Conservation (phyloP, 2,113 vertebrate species). For the Symphodus melops region DNA sequence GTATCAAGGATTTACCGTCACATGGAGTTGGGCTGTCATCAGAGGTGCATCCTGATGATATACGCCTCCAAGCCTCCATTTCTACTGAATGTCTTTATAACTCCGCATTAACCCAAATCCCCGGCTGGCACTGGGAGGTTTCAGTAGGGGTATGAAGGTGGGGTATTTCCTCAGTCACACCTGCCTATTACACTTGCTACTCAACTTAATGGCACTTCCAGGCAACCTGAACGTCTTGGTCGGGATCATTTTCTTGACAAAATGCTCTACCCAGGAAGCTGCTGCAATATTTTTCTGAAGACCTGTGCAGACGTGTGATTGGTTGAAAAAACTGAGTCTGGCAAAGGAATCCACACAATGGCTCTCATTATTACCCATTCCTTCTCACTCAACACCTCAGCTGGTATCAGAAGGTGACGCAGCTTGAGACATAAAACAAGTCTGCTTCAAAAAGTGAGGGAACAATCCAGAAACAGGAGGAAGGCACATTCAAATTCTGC, state of each 20-base stretch:
- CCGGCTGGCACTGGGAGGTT: slow-evolving; percentile 55
- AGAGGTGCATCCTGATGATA: slow-evolving; percentile 66
- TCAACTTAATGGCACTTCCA: slow-evolving; percentile 70
- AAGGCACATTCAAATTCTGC: neutral
- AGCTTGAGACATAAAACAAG: slow-evolving; percentile 43
- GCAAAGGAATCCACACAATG: slow-evolving; percentile 35
- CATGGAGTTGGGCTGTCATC: slow-evolving; percentile 65
- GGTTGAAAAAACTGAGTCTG: slow-evolving; percentile 31
- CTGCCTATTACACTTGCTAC: slow-evolving; percentile 65
- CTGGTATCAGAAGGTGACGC: slow-evolving; percentile 25
- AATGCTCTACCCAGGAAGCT: slow-evolving; percentile 62
- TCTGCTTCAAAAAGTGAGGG: slow-evolving; percentile 23
- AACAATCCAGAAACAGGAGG: neutral
- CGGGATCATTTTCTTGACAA: slow-evolving; percentile 70
- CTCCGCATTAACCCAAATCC: slow-evolving; percentile 78
- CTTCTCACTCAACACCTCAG: slow-evolving; percentile 40
- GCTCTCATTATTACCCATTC: slow-evolving; percentile 59
- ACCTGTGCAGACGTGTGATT: slow-evolving; percentile 45
- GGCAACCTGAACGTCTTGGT: slow-evolving; percentile 48
- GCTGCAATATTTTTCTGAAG: slow-evolving; percentile 52
- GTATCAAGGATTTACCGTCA: slow-evolving; percentile 76
- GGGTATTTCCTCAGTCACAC: slow-evolving; percentile 69
- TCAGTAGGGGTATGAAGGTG: slow-evolving; percentile 51
- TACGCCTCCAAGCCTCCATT: slow-evolving; percentile 61
- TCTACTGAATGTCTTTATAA: slow-evolving; percentile 70